Percentiles rank a stretch among this genome's conserved stretches.
phyloP scores from a whole-genome alignment of 1,140 invertebrate genomes.

The Drosophila nikananu region DNA sequence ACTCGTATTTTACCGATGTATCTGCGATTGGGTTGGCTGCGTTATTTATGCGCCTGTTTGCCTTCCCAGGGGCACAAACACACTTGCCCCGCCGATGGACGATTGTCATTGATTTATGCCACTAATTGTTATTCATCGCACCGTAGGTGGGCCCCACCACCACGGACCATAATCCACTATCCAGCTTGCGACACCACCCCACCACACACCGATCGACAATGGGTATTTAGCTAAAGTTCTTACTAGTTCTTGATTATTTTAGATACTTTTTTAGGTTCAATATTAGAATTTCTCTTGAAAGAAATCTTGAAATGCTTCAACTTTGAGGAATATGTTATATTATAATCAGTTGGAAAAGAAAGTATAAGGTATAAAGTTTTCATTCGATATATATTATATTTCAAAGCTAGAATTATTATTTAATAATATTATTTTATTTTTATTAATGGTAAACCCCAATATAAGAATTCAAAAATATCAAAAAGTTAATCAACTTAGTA shows the following conservation, averaged over 20 bases:
- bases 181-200: constrained; percentile 8
- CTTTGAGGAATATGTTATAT: neutral
- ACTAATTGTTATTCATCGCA: constrained; percentile 80
- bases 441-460: neutral
- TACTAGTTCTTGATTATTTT: no score
- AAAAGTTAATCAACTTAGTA: neutral
- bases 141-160: constrained; percentile 59
- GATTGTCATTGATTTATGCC: constrained; percentile 77
- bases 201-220: neutral
- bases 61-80: constrained; percentile 43
- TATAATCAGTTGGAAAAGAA: neutral
- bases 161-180: constrained; percentile 18
- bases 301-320: neutral
- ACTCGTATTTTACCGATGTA: constrained; percentile 18
- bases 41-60: constrained; percentile 75
- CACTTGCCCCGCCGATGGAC: constrained; percentile 28
- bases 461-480: neutral
- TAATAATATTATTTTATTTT: neutral
- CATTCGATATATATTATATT: neutral
- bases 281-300: neutral
- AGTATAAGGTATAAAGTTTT: neutral
- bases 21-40: constrained; percentile 16
- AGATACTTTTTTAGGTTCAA: neutral
- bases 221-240: neutral
- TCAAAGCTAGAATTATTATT: neutral